phyloP scores from a whole-genome alignment of 35 echinoderm and acorn worm species.

The Ptychodera flava region DNA sequence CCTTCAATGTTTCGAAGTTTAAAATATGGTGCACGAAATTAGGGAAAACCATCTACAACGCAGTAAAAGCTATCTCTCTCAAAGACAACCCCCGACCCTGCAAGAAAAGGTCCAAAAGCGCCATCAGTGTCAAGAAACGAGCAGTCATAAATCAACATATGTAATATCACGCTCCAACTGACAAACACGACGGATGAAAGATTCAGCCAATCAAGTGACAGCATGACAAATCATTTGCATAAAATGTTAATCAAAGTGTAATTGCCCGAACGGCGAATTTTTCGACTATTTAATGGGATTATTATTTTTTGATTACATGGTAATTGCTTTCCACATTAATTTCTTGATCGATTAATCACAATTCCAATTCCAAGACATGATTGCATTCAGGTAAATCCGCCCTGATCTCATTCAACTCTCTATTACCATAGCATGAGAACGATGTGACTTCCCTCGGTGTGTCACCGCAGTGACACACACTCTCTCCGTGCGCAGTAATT shows the following conservation, averaged over 20 bases:
- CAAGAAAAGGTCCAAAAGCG: not conserved
- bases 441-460: no score
- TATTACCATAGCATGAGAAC: no score
- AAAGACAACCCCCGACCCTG: no score
- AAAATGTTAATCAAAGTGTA: not conserved
- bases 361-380: not conserved
- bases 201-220: not conserved
- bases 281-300: not conserved
- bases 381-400: not conserved
- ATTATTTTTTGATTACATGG: not conserved
- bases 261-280: not conserved
- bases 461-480: no score
- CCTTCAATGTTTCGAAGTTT: no score
- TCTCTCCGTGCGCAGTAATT: no score
- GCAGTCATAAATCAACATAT: no score
- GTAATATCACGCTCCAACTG: not conserved
- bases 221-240: not conserved
- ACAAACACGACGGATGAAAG: not conserved
- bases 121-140: not conserved
- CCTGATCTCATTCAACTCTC: not conserved
- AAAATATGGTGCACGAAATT: no score
- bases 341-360: not conserved
- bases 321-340: not conserved
- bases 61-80: no score
- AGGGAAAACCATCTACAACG: no score